These are phyloP conservation scores for Aphrophora alni DNA, from an alignment of 2,888 invertebrate genomes.

Conservation along the genomic window DNA sequence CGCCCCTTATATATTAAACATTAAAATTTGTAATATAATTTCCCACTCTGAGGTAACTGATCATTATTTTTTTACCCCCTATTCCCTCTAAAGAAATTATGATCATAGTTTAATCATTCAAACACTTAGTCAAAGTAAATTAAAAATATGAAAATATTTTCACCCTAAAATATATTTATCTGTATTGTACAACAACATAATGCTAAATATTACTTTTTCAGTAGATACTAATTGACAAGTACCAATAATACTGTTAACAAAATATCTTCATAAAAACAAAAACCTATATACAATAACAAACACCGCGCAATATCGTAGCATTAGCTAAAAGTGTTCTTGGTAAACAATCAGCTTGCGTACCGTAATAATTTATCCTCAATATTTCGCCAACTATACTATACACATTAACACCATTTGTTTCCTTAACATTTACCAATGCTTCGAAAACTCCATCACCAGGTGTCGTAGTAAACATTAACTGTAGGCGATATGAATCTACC, in stretches of 20 bases:
- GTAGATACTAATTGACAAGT: too few species aligned
- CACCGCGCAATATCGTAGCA: slow-evolving; percentile 43
- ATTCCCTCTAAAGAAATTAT: too few species aligned
- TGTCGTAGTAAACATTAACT: slow-evolving; percentile 35
- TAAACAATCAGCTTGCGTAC: slow-evolving; percentile 46
- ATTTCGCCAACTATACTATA: slow-evolving; percentile 39
- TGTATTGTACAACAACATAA: too few species aligned
- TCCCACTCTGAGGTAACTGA: too few species aligned
- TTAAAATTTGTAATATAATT: too few species aligned
- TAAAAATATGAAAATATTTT: too few species aligned
- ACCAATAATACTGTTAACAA: neutral
- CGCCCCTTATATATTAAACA: too few species aligned
- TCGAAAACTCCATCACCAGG: slow-evolving; percentile 40
- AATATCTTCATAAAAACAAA: neutral
- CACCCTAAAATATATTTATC: too few species aligned
- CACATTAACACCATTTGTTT: slow-evolving; percentile 1
- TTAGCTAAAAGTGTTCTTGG: slow-evolving; percentile 38
- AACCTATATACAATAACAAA: slow-evolving; percentile 44
- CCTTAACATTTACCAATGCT: slow-evolving; percentile 37
- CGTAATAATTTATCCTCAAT: slow-evolving; percentile 47
- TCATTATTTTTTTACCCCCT: too few species aligned
- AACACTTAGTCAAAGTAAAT: too few species aligned
- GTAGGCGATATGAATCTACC: slow-evolving; percentile 12
- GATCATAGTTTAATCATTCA: too few species aligned
- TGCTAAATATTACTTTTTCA: too few species aligned